These are phyloP conservation scores for Drosophila maculinotata DNA, from an alignment of 2,888 invertebrate species.

Conservation along the genomic window DNA sequence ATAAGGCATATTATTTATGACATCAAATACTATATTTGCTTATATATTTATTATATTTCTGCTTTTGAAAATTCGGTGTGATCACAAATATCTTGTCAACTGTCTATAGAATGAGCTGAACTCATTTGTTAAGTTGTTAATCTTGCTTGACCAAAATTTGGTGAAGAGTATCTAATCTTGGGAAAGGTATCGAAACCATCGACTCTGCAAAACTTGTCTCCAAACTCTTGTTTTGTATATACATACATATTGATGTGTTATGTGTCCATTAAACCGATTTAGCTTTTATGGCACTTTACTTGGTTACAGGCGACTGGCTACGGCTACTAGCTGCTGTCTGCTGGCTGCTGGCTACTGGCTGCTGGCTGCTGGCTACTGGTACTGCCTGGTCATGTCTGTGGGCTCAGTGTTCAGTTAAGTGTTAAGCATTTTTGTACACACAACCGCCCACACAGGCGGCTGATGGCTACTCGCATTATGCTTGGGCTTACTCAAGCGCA, in stretches of 20 bases:
- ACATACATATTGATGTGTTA: slow-evolving; percentile 35
- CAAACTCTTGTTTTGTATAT: slow-evolving; percentile 4
- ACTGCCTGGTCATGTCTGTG: slow-evolving; percentile 21
- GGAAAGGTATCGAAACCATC: not conserved
- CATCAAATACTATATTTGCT: too few species aligned
- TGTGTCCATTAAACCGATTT: slow-evolving; percentile 59
- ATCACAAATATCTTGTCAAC: too few species aligned
- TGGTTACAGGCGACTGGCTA: slow-evolving; percentile 5
- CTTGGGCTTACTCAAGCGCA: slow-evolving; percentile 29
- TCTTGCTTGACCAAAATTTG: too few species aligned
- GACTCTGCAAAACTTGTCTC: slow-evolving; percentile 11
- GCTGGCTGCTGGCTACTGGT: not conserved
- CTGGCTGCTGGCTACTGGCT: slow-evolving; percentile 8
- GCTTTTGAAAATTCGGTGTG: too few species aligned
- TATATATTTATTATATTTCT: too few species aligned
- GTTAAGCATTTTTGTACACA: slow-evolving; percentile 62
- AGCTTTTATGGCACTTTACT: slow-evolving; percentile 47
- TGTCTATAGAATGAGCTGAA: too few species aligned
- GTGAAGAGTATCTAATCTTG: too few species aligned
- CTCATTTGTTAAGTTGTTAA: too few species aligned
- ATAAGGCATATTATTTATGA: too few species aligned
- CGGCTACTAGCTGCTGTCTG: not conserved
- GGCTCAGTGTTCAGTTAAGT: slow-evolving; percentile 58
- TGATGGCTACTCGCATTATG: slow-evolving; percentile 28
- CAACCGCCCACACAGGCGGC: slow-evolving; percentile 3